These are phyloP conservation scores for Siniperca undulata DNA, from an alignment of 2,797 vertebrate genomes.

Conservation along the genomic window DNA sequence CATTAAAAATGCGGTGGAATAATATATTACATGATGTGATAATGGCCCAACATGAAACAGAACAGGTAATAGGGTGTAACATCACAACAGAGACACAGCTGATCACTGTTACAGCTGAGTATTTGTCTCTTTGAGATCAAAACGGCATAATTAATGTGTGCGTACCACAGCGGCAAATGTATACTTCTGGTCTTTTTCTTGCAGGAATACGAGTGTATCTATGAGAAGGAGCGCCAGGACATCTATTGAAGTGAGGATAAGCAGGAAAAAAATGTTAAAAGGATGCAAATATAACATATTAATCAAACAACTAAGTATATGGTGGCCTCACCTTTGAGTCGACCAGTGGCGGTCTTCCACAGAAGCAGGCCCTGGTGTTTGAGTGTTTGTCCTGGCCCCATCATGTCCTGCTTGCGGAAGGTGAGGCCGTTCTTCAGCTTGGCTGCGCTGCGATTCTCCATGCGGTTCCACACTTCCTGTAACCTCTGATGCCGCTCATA, in stretches of 20 bases:
- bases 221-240: slow-evolving; percentile 92
- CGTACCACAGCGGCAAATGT: slow-evolving; percentile 95
- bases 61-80: slow-evolving; percentile 1
- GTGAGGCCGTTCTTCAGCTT: slow-evolving; percentile 93
- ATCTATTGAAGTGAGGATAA: slow-evolving; percentile 82
- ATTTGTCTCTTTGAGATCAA: background rate
- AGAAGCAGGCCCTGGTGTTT: slow-evolving; percentile 91
- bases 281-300: background rate
- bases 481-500: slow-evolving; percentile 92
- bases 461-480: slow-evolving; percentile 90
- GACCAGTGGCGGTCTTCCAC: slow-evolving; percentile 96
- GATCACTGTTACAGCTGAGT: background rate
- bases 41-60: background rate
- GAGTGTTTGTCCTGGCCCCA: slow-evolving; percentile 86
- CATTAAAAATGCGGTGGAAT: background rate
- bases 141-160: background rate
- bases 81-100: background rate
- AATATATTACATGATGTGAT: background rate
- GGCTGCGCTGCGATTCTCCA: slow-evolving; percentile 92
- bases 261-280: slow-evolving; percentile 3
- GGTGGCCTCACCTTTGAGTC: slow-evolving; percentile 90
- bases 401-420: slow-evolving; percentile 94
- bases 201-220: slow-evolving; percentile 93
- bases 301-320: background rate
- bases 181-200: slow-evolving; percentile 99